Evolutionary conservation across 2,888 invertebrate species (phyloP).

Genomic region (Cantharis rufa): DNA sequence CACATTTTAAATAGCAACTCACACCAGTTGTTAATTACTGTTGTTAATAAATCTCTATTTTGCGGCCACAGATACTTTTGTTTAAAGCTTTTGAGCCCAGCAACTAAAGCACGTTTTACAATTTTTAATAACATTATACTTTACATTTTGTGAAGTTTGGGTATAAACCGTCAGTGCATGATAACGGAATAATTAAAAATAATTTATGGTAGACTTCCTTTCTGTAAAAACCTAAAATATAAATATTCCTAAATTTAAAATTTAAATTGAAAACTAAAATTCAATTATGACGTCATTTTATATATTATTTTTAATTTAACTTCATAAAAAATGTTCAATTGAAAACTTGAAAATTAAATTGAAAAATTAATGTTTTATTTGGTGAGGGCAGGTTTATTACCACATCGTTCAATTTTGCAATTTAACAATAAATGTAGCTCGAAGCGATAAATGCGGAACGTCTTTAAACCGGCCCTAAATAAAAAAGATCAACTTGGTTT

Average conservation of each 20-base stretch:
- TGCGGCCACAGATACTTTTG: constrained; percentile 32
- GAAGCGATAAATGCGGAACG: not conserved
- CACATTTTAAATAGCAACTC: constrained; percentile 26
- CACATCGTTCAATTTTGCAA: not conserved
- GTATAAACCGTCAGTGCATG: constrained; percentile 15
- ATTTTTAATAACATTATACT: constrained; percentile 27
- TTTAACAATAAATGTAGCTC: not conserved
- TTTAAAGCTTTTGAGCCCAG: constrained; percentile 29
- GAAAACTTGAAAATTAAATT: not conserved
- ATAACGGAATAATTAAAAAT: constrained; percentile 3
- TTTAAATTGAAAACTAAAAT: not conserved
- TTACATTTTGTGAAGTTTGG: constrained; percentile 11
- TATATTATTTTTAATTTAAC: not conserved
- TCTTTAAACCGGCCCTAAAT: not conserved
- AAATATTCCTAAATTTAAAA: not conserved
- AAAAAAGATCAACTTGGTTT: not conserved
- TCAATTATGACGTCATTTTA: not conserved
- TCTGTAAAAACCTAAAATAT: not conserved
- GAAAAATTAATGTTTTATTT: not conserved
- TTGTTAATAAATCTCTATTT: constrained; percentile 40
- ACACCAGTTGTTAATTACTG: constrained; percentile 38
- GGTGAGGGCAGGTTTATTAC: not conserved
- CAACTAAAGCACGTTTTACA: constrained; percentile 17
- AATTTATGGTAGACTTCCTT: not conserved
- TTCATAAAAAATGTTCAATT: not conserved